These are phyloP conservation scores for Lepidonotus clava DNA, from an alignment of 2,888 invertebrate species.

Conservation along the genomic window DNA sequence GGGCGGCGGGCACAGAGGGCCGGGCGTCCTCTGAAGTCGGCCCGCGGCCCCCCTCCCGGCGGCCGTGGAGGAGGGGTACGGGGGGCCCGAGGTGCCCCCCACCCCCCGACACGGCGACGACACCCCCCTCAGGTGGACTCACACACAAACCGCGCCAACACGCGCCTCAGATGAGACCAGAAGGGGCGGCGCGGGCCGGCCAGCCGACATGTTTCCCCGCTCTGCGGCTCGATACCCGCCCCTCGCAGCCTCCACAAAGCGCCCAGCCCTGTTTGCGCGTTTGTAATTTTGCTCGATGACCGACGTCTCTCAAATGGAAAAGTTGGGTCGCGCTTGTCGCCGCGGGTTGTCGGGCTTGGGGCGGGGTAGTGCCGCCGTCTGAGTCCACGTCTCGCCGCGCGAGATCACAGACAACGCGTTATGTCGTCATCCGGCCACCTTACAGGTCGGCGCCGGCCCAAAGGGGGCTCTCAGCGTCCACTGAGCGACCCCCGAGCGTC, in stretches of 20 bases:
- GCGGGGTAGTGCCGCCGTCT: neutral
- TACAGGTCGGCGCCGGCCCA: too few relatives aligned
- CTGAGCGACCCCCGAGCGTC: too few relatives aligned
- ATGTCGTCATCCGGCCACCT: neutral
- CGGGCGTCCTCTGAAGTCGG: too few relatives aligned
- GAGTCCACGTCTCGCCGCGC: neutral
- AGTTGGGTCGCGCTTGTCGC: constrained; percentile 16
- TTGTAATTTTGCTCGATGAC: constrained; percentile 47
- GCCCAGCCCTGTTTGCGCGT: neutral
- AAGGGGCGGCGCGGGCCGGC: neutral
- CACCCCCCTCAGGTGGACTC: too few relatives aligned
- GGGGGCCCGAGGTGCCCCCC: too few relatives aligned
- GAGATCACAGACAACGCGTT: constrained; percentile 12
- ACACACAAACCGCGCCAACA: too few relatives aligned
- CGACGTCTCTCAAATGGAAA: constrained; percentile 38
- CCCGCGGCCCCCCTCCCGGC: too few relatives aligned
- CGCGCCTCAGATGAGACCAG: too few relatives aligned
- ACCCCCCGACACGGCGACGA: too few relatives aligned
- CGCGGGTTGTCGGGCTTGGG: constrained; percentile 2
- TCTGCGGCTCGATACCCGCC: constrained; percentile 28
- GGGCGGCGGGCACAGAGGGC: too few relatives aligned
- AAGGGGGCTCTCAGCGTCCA: too few relatives aligned
- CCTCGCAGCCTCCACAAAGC: constrained; percentile 17
- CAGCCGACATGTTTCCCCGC: constrained; percentile 16
- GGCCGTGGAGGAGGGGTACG: too few relatives aligned